These are phyloP conservation scores for Montipora foliosa DNA, from an alignment of 64 coral and sea anemone genomes.

Conservation along the genomic window DNA sequence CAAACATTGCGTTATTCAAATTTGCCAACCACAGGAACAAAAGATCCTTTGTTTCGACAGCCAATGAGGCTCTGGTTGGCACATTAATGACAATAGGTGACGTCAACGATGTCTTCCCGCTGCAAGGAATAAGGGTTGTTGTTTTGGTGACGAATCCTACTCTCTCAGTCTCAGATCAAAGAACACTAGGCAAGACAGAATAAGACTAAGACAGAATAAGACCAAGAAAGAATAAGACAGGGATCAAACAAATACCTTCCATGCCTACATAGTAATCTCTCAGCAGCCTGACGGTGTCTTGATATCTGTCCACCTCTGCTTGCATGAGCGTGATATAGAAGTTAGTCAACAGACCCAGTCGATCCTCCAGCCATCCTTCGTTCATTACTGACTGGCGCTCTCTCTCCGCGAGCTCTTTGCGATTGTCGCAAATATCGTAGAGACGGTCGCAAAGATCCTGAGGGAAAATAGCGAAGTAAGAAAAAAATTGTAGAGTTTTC, in stretches of 20 bases:
- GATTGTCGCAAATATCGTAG: slow-evolving; percentile 96
- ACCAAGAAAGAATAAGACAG: not conserved
- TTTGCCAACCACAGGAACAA: too few relatives aligned
- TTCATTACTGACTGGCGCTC: slow-evolving; percentile 85
- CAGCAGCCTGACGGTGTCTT: slow-evolving; percentile 85
- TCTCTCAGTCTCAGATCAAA: not conserved
- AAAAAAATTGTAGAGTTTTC: not conserved
- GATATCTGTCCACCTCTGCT: slow-evolving; percentile 94
- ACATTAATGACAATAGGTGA: too few relatives aligned
- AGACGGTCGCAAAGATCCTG: slow-evolving; percentile 97
- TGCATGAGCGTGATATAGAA: slow-evolving; percentile 96
- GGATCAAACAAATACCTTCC: slow-evolving; percentile 25
- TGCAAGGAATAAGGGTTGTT: too few relatives aligned
- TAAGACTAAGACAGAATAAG: not conserved
- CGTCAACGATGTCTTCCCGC: too few relatives aligned
- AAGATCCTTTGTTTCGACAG: too few relatives aligned
- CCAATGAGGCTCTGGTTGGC: too few relatives aligned
- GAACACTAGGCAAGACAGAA: not conserved
- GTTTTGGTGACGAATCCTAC: too few relatives aligned
- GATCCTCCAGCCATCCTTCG: slow-evolving; percentile 96
- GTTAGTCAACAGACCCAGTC: slow-evolving; percentile 92
- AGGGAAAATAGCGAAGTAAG: not conserved
- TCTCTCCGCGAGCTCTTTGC: slow-evolving; percentile 97
- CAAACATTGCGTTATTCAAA: too few relatives aligned
- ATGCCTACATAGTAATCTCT: slow-evolving; percentile 94